Evolutionary conservation across 2,888 invertebrate species (phyloP), one percentile per base, ranked within the genome.

Genomic region (Villa cingulata): DNA sequence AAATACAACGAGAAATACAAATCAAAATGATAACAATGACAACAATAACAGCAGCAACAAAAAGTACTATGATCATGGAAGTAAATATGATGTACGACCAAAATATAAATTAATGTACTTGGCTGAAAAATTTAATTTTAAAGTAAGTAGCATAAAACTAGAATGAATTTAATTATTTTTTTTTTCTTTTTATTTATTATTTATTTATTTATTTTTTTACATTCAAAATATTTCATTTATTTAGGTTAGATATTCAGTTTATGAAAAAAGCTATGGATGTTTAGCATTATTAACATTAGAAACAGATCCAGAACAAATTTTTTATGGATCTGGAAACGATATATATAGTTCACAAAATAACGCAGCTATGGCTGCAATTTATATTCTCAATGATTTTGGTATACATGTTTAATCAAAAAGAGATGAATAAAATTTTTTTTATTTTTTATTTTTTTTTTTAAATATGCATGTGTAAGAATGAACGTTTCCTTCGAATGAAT

Each of bases 251-350:
- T 66, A 65, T 54, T 63, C 61, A 15, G 65, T 66, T 54, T 66
- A 62, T 58, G 70, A 70, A 2, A 73, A 86, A 81, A 85, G 86
- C 55, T 89, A 87, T 72, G 90, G 90, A 74, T 92, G 83, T 71
- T 74, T 95, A 58, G 89, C 91, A 45, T 77, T 95, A 61, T 90
- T 94, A 53, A 87, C 91, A 45, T 72, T 95, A 59, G 83, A 86
- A 54, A 91, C 92, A 48, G 85, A 82, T 68, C 94, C 94, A 53
- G 90, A 90, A 12, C 91, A 92, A 70, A 87, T 94, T 62, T 89
- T 90, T 63, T 95, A 96, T 70, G 97, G 96, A 45, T 84, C 86
- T 59, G 96, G 95, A n/a, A 74, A 80, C 23, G 87, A 86, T 57
- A 81, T 85, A 23, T 88, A 86, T 61, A 84, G 83, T 50, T 89